phyloP scores from a whole-genome alignment of 2,888 invertebrate genomes.

The Netelia melanura region DNA sequence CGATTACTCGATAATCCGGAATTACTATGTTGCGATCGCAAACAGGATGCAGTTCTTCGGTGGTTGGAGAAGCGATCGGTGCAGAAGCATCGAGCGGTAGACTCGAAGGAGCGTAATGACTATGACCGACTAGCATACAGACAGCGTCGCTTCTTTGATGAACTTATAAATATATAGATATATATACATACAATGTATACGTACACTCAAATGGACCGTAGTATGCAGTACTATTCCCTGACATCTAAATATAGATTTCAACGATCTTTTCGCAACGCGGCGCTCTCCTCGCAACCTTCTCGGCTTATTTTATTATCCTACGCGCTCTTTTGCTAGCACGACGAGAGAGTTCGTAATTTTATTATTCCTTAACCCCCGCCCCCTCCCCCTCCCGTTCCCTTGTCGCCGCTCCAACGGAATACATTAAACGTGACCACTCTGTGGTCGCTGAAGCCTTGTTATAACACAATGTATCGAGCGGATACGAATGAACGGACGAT shows the following conservation, averaged over 20 bases:
- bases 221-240: constrained; percentile 28
- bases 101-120: constrained; percentile 60
- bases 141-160: constrained; percentile 57
- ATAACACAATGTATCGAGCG: constrained; percentile 15
- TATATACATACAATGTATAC: constrained; percentile 14
- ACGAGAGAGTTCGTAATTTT: constrained; percentile 32
- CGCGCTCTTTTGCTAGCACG: constrained; percentile 8
- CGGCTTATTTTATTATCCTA: constrained; percentile 50
- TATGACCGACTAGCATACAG: constrained; percentile 68
- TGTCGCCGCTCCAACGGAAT: background rate
- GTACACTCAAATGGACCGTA: background rate
- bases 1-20: constrained; percentile 42
- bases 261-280: constrained; percentile 56
- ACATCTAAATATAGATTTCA: constrained; percentile 61
- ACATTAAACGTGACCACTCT: constrained; percentile 10
- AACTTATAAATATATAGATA: constrained; percentile 46
- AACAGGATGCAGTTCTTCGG: constrained; percentile 43
- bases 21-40: constrained; percentile 53
- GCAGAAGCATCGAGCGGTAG: constrained; percentile 22
- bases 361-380: constrained; percentile 9
- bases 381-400: too few species aligned
- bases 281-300: constrained; percentile 43
- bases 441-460: constrained; percentile 17
- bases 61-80: constrained; percentile 6
- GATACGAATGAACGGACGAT: constrained; percentile 23